Evolutionary conservation across 2,797 vertebrate species (phyloP).

Genomic region (Sebastes itinus): DNA sequence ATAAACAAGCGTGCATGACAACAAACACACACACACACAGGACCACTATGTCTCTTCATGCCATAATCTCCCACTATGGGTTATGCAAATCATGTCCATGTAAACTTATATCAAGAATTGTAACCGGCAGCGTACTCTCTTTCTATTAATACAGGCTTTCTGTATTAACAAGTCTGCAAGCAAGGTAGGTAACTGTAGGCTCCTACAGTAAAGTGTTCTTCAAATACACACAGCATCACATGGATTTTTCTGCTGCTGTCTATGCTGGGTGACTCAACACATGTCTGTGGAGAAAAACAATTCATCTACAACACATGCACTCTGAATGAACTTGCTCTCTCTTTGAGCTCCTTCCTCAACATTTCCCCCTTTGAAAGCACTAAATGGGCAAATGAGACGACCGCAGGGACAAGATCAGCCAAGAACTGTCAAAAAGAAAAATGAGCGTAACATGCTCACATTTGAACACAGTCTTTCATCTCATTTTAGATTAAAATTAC

Average conservation of each 20-base stretch:
- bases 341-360: slow-evolving; percentile 37
- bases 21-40: too few relatives aligned
- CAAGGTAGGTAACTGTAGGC: background rate
- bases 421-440: slow-evolving; percentile 3
- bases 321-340: slow-evolving; percentile 56
- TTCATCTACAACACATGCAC: slow-evolving; percentile 36
- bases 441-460: slow-evolving; percentile 1
- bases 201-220: background rate
- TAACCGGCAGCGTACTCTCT: background rate
- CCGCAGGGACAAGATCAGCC: slow-evolving; percentile 13
- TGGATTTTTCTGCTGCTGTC: background rate
- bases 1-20: background rate
- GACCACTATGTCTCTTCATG: background rate
- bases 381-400: slow-evolving; percentile 42
- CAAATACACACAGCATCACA: background rate
- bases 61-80: background rate
- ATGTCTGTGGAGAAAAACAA: background rate
- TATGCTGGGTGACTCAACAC: slow-evolving; percentile 12
- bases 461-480: slow-evolving; percentile 14
- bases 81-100: background rate
- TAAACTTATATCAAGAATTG: background rate
- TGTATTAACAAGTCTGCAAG: background rate
- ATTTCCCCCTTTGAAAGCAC: slow-evolving; percentile 41
- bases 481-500: slow-evolving; percentile 28
- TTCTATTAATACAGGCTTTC: background rate